Evolutionary conservation across 2,797 vertebrate species (phyloP).

Genomic region (Artibeus jamaicensis): DNA sequence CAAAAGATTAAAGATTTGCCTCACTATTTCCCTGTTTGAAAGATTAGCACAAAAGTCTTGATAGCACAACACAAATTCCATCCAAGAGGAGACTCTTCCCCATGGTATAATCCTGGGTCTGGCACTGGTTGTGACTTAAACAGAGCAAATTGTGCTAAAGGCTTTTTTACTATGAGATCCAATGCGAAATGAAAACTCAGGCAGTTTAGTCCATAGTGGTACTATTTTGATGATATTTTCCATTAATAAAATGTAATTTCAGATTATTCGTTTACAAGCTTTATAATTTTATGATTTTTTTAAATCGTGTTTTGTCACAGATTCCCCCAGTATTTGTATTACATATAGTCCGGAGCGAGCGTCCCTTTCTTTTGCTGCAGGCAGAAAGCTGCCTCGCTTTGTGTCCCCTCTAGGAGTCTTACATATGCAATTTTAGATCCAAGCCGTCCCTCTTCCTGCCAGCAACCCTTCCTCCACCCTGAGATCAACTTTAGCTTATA

Average conservation of each 20-base stretch:
- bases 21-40: slow-evolving; percentile 83
- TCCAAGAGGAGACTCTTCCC: slow-evolving; percentile 78
- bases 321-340: slow-evolving; percentile 85
- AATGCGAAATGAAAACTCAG: slow-evolving; percentile 86
- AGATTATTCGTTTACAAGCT: slow-evolving; percentile 89
- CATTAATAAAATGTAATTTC: slow-evolving; percentile 89
- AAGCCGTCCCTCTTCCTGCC: slow-evolving; percentile 49
- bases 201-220: slow-evolving; percentile 89
- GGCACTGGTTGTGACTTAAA: slow-evolving; percentile 83
- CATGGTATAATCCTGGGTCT: slow-evolving; percentile 73
- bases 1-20: slow-evolving; percentile 91
- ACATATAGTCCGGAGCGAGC: slow-evolving; percentile 81
- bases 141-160: slow-evolving; percentile 85
- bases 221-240: slow-evolving; percentile 93
- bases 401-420: slow-evolving; percentile 79
- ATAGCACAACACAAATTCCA: slow-evolving; percentile 87
- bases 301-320: slow-evolving; percentile 85
- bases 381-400: slow-evolving; percentile 78
- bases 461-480: slow-evolving; percentile 52
- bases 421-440: slow-evolving; percentile 85
- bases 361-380: slow-evolving; percentile 79
- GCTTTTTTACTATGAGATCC: slow-evolving; percentile 86
- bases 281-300: slow-evolving; percentile 87
- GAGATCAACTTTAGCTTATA: slow-evolving; percentile 77
- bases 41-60: slow-evolving; percentile 86